Evolutionary conservation across 2,113 vertebrate species (phyloP).

Genomic region (Leiothrix lutea): DNA sequence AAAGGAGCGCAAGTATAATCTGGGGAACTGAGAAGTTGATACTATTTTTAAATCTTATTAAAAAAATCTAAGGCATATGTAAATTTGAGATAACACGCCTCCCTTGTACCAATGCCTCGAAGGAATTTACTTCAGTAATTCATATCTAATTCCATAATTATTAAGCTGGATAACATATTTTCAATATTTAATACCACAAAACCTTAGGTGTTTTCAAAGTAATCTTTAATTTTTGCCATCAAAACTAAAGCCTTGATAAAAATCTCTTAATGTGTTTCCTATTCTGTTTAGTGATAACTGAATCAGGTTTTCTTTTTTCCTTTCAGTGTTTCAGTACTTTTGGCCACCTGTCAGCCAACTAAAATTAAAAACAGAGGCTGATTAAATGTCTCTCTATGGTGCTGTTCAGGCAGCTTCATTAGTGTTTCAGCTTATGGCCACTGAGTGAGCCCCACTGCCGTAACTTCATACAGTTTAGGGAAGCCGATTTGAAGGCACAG

Average conservation of each 20-base stretch:
- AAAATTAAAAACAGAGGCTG: constrained; percentile 64
- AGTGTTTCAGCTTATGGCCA: constrained; percentile 53
- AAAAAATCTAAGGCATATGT: constrained; percentile 23
- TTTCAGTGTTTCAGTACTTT: constrained; percentile 14
- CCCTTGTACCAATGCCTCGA: not conserved
- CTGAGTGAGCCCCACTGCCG: constrained; percentile 35
- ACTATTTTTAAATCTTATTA: constrained; percentile 42
- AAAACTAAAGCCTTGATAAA: constrained; percentile 40
- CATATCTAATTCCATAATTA: constrained; percentile 56
- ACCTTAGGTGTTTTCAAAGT: constrained; percentile 40
- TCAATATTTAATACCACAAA: constrained; percentile 16
- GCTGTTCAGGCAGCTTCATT: constrained; percentile 68
- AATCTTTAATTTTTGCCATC: constrained; percentile 13
- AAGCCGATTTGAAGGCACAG: constrained; percentile 57
- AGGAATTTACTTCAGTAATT: constrained; percentile 58
- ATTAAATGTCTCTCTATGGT: constrained; percentile 69
- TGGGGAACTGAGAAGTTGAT: not conserved
- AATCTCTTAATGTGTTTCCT: constrained; percentile 39
- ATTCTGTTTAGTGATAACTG: not conserved
- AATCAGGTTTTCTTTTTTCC: not conserved
- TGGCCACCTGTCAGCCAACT: constrained; percentile 57
- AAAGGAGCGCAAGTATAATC: not conserved
- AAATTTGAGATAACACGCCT: constrained; percentile 50
- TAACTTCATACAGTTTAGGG: constrained; percentile 61
- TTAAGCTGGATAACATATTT: constrained; percentile 33